Evolutionary conservation across 2,797 vertebrate genomes (phyloP), one percentile per base, ranked within the genome.

Genomic region (Triplophysa yarkandensis): DNA sequence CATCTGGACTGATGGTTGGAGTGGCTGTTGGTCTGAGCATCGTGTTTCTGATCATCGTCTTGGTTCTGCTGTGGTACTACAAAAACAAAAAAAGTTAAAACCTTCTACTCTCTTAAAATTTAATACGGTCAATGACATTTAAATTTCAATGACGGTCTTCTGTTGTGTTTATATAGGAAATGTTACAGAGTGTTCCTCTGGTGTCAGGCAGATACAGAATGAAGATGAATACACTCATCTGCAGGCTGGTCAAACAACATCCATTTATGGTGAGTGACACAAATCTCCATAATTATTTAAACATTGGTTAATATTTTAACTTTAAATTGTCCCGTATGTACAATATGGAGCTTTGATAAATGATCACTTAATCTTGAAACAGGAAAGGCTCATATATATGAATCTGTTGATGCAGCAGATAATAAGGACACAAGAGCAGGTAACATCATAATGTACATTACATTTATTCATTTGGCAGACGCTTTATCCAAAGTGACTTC

Each of bases 151-250:
- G n/a, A n/a, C n/a, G n/a, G n/a, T 39, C 41, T 17, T 43, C 16
- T 43, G 5, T 17, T 41, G 34, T 57, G 17, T 69, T 8, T 43
- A 6, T n/a, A 1, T 6, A 57, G 67, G 17, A 43, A 25, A 4
- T 1, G 25, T 34, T 11, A 57, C 36, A 58, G 23, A 2, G 39
- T 44, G 25, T 32, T 7, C 2, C 6, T 60, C 54, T 58, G 1
- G 6, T 44, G 68, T 58, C n/a, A 11, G 25, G 44, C 44, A 28
- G 50, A 68, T 34, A n/a, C 48, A 68, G 32, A 55, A 39, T 9
- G 48, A 41, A 14, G 41, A 8, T 28, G 50, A 68, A 13, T 21
- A 55, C 34, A 68, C 11, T 3, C 39, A 34, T 8, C 50, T 13
- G 23, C 50, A 41, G 7, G 32, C 27, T 11, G 67, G 67, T 69